Conservation (phyloP, 2,113 vertebrate species). For the Mixornis gularis region DNA sequence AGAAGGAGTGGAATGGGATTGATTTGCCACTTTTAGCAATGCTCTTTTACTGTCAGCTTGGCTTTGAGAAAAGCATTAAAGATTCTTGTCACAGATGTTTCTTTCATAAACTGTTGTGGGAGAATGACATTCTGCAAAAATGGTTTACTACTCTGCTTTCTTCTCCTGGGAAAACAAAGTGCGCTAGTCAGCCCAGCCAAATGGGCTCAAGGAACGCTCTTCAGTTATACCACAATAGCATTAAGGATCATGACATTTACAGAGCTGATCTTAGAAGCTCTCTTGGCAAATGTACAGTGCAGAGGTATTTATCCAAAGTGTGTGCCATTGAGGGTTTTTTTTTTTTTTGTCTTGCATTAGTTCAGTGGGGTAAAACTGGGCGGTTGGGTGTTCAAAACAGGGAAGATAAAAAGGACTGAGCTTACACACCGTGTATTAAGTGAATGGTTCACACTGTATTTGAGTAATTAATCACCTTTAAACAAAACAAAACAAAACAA, state of each 20-base stretch:
- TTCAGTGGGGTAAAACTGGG: constrained; percentile 51
- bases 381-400: constrained; percentile 41
- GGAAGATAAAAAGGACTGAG: constrained; percentile 51
- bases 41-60: constrained; percentile 76
- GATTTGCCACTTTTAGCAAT: constrained; percentile 76
- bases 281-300: constrained; percentile 72
- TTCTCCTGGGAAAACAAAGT: constrained; percentile 79
- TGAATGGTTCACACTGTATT: constrained; percentile 54
- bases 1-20: constrained; percentile 71
- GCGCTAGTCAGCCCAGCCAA: constrained; percentile 69
- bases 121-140: constrained; percentile 82
- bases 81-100: constrained; percentile 86
- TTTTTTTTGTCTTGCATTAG: constrained; percentile 43
- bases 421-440: constrained; percentile 54
- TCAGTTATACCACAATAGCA: constrained; percentile 73
- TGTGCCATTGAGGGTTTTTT: constrained; percentile 49
- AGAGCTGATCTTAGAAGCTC: constrained; percentile 75
- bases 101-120: constrained; percentile 84
- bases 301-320: constrained; percentile 71
- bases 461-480: constrained; percentile 62
- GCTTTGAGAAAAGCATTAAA: constrained; percentile 78
- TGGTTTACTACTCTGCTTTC: constrained; percentile 79
- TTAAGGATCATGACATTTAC: constrained; percentile 75
- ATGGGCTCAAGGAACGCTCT: constrained; percentile 75
- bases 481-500: neutral